These are phyloP conservation scores for Eulithis prunata DNA, from an alignment of 2,888 invertebrate genomes.

Conservation along the genomic window DNA sequence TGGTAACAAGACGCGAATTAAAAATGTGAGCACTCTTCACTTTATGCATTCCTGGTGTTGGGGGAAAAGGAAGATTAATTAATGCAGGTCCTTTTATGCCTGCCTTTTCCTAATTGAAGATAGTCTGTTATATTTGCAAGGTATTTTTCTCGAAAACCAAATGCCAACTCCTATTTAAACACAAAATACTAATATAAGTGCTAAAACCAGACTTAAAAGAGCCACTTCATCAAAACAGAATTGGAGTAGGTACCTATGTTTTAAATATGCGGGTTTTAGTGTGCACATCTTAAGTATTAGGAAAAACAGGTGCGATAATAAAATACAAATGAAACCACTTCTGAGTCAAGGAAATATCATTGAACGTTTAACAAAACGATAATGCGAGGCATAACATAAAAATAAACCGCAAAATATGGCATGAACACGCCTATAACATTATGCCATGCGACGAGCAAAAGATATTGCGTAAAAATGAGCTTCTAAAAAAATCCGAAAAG, in stretches of 20 bases:
- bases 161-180: too few species aligned
- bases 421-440: conserved; percentile 42
- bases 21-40: conserved; percentile 22
- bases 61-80: conserved; percentile 17
- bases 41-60: conserved; percentile 23
- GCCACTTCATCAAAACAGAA: too few species aligned
- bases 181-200: too few species aligned
- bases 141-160: too few species aligned
- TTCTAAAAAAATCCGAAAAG: conserved; percentile 41
- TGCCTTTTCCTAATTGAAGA: too few species aligned
- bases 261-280: too few species aligned
- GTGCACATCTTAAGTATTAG: background rate
- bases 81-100: conserved; percentile 9
- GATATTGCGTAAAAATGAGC: conserved; percentile 50
- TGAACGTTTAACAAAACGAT: conserved; percentile 39
- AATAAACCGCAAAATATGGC: conserved; percentile 41
- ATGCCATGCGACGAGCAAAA: conserved; percentile 44
- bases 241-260: too few species aligned
- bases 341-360: conserved; percentile 32
- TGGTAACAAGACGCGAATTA: conserved; percentile 28
- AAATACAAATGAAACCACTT: conserved; percentile 11
- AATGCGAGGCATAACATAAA: conserved; percentile 38
- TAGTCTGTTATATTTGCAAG: too few species aligned
- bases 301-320: background rate
- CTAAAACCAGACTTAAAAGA: too few species aligned